Percentiles rank a stretch among this genome's conserved stretches.
phyloP scores from a whole-genome alignment of 2,888 invertebrate genomes.

The Zaprionus bogoriensis region DNA sequence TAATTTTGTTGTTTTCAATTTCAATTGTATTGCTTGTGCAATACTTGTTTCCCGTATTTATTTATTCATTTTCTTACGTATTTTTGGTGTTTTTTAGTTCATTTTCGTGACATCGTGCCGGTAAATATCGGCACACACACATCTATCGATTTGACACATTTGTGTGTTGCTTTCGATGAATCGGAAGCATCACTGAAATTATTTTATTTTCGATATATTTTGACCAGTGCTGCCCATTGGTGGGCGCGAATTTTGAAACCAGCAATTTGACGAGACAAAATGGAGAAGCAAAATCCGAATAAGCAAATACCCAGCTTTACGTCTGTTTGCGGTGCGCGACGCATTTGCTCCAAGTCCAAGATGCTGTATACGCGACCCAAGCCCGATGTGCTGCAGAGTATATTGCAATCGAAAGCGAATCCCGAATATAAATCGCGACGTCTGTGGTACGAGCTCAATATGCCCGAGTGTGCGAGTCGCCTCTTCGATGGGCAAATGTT shows the following conservation, averaged over 20 bases:
- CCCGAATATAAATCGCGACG: constrained; percentile 79
- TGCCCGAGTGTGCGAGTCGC: constrained; percentile 80
- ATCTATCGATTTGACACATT: constrained; percentile 35
- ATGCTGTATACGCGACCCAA: constrained; percentile 78
- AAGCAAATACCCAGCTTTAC: constrained; percentile 62
- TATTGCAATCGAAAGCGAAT: constrained; percentile 81
- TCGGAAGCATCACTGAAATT: constrained; percentile 32
- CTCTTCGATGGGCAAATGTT: constrained; percentile 83
- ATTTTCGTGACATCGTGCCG: constrained; percentile 5
- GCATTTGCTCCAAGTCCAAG: constrained; percentile 74
- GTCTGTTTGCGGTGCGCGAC: constrained; percentile 61
- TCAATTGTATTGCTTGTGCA: constrained; percentile 38
- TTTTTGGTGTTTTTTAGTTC: constrained; percentile 38
- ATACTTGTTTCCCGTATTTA: constrained; percentile 36
- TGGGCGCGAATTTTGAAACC: constrained; percentile 33
- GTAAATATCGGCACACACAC: not conserved
- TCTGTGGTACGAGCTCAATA: constrained; percentile 82
- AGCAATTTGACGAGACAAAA: constrained; percentile 20
- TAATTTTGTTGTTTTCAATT: not conserved
- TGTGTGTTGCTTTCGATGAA: constrained; percentile 44
- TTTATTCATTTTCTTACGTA: not conserved
- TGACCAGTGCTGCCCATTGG: constrained; percentile 32
- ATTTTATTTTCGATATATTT: constrained; percentile 28
- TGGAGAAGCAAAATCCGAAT: constrained; percentile 61
- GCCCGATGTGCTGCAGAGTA: constrained; percentile 73